Evolutionary conservation across 2,113 vertebrate genomes (phyloP), one percentile per base, ranked within the genome.

Genomic region (Narcine bancroftii): DNA sequence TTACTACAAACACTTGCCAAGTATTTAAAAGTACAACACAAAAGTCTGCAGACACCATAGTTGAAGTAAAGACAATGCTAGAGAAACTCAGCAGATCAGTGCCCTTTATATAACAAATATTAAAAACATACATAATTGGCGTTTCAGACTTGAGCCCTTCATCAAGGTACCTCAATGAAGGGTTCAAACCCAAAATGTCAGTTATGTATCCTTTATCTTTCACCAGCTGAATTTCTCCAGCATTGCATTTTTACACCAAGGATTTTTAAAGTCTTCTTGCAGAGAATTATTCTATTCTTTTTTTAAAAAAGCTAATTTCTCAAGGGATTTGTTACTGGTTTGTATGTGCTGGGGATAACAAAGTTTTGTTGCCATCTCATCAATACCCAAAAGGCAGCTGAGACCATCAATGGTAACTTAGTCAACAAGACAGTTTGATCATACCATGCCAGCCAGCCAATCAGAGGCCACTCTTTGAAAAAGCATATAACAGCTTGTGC

Each of bases 391-490:
- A 91, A 45, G 63, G 42, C 26, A 1, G 39, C 7, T 2, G 19
- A 42, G 21, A 63, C 66, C 15, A 47, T 91, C 63, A 69, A 91
- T 65, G 47, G 63, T 24, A 91, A 66, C 42, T 91, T 91, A 69
- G 63, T 91, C 89, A 91, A 69, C 89, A 29, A 69, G 65, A n/a
- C 4, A 71, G 65, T 42, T 42, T 69, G 26, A 91, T 91, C 89
- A 3, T 45, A 91, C 89, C 89, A 91, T 33, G 42, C 1, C 1
- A 42, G 29, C 11, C 39, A 91, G 89, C 89, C 89, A 91, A 91
- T 91, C 89, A 66, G 39, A 69, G 45, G 89, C 65, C 26, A 69
- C 39, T n/a, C n/a, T 91, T 63, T 21, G 81, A 3, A 87, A 50
- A 60, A 87, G 53, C 53, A 66, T 45, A 91, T 33, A n/a, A n/a